Evolutionary conservation across 1,140 invertebrate genomes (phyloP), one percentile per base, ranked within the genome.

Genomic region (Drosophila watanabei): DNA sequence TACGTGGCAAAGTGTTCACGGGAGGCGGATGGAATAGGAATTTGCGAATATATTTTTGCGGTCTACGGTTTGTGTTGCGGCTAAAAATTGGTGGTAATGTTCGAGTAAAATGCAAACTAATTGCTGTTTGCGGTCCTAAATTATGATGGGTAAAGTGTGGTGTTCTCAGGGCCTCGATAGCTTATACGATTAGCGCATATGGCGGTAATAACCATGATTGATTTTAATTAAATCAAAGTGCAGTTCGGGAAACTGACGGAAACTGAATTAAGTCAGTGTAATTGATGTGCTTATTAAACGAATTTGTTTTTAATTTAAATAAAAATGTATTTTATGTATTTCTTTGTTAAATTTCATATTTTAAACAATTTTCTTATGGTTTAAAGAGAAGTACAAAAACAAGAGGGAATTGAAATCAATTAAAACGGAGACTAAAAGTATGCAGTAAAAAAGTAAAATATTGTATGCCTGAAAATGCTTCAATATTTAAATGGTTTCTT

Each of bases 71-170:
- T 20, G 28, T 49, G 62, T 37, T 60, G 35, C 9, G 35, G 37
- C 20, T 32, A 28, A 16, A 48, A 28, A 20, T 33, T 24, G 14
- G 28, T 32, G 33, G 41, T 57, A 71, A 69, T 71, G 64, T 41
- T 56, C 33, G 49, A 54, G 48, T 30, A 49, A 32, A 37, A 68
- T 71, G 39, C 39, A 54, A 71, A 71, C 49, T 71, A 71, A 71
- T 71, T 71, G 63, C 68, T 39, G 33, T 56, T 56, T 71, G 68
- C 49, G 68, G 68, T 71, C 6, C 11, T 39, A 45, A 56, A 41
- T 58, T 37, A 56, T 63, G 32, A 62, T 52, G 45, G 46, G 60
- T 32, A 18, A 60, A 24, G 30, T 52, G 49, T 52, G 49, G 49
- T 33, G 49, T 33, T 33, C n/a, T 33, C 49, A 33, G n/a, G 10